Evolutionary conservation across 2,113 vertebrate genomes (phyloP).

Genomic region (Phalacrocorax brasilianus): DNA sequence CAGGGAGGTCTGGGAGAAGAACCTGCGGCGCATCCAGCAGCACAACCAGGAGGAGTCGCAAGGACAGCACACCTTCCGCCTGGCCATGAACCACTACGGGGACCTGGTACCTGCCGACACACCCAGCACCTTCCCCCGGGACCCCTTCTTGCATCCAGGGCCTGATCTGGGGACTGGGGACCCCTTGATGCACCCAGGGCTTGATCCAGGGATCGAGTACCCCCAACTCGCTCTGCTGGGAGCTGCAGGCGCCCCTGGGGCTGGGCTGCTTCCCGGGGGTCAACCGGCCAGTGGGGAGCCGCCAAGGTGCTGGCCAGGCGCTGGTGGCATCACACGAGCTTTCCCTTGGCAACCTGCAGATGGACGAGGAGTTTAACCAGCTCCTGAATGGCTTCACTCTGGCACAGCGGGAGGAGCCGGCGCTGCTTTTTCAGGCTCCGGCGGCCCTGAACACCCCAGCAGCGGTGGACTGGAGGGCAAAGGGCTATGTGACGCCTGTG

Average conservation of each 20-base stretch:
- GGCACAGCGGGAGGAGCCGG: fast-evolving
- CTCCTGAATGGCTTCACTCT: background rate
- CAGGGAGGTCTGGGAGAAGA: constrained; percentile 58
- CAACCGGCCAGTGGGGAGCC: fast-evolving
- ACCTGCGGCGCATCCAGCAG: constrained; percentile 25
- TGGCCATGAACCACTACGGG: constrained; percentile 59
- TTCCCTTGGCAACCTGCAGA: background rate
- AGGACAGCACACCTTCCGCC: constrained; percentile 23
- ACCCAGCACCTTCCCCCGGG: fast-evolving
- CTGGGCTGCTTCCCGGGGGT: background rate
- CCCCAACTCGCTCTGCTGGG: fast-evolving
- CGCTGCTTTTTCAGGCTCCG: fast-evolving
- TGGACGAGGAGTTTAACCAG: background rate
- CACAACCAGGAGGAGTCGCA: constrained; percentile 25
- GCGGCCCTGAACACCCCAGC: fast-evolving
- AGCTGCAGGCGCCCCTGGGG: background rate
- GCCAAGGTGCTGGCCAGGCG: fast-evolving
- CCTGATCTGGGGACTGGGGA: background rate
- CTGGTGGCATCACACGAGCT: fast-evolving
- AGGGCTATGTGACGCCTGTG: constrained; percentile 33
- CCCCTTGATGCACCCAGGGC: background rate
- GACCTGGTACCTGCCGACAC: constrained; percentile 8
- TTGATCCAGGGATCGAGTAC: fast-evolving
- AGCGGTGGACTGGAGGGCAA: constrained; percentile 21
- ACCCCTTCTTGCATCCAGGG: no score